Evolutionary conservation across 1,140 invertebrate genomes (phyloP).

Genomic region (Drepana arcuata): DNA sequence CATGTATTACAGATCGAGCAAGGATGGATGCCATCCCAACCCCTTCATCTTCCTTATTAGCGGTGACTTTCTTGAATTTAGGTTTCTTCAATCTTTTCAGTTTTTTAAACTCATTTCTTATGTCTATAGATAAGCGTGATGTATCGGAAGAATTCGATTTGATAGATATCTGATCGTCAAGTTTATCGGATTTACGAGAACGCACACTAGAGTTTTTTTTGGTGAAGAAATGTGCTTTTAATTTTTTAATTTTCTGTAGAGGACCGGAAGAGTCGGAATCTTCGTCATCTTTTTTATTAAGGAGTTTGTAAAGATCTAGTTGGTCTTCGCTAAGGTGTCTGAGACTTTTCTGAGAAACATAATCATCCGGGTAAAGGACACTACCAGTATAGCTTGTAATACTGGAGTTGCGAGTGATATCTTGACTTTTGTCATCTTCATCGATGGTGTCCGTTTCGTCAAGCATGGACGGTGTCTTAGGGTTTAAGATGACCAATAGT

Average conservation of each 20-base stretch:
- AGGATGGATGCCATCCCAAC: slow-evolving; percentile 76
- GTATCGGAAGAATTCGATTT: slow-evolving; percentile 56
- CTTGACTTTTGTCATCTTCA: slow-evolving; percentile 50
- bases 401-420: slow-evolving; percentile 26
- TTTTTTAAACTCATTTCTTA: slow-evolving; percentile 62
- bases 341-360: slow-evolving; percentile 41
- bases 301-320: slow-evolving; percentile 42
- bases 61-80: slow-evolving; percentile 68
- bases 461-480: slow-evolving; percentile 41
- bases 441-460: slow-evolving; percentile 48
- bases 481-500: slow-evolving; percentile 47
- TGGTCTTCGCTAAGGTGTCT: slow-evolving; percentile 57
- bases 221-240: slow-evolving; percentile 46
- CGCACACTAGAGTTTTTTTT: slow-evolving; percentile 36
- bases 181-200: slow-evolving; percentile 36
- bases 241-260: slow-evolving; percentile 45
- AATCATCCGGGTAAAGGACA: slow-evolving; percentile 50
- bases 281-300: slow-evolving; percentile 35
- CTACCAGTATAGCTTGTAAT: slow-evolving; percentile 44
- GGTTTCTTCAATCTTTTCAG: slow-evolving; percentile 61
- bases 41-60: slow-evolving; percentile 72
- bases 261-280: slow-evolving; percentile 42
- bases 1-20: slow-evolving; percentile 75
- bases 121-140: slow-evolving; percentile 57
- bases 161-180: slow-evolving; percentile 53